A percentile compares a stretch with the other conserved stretches of the same genome.
These are phyloP conservation scores for Dendrolimus punctatus DNA, from an alignment of 1,140 invertebrate species.

Conservation along the genomic window DNA sequence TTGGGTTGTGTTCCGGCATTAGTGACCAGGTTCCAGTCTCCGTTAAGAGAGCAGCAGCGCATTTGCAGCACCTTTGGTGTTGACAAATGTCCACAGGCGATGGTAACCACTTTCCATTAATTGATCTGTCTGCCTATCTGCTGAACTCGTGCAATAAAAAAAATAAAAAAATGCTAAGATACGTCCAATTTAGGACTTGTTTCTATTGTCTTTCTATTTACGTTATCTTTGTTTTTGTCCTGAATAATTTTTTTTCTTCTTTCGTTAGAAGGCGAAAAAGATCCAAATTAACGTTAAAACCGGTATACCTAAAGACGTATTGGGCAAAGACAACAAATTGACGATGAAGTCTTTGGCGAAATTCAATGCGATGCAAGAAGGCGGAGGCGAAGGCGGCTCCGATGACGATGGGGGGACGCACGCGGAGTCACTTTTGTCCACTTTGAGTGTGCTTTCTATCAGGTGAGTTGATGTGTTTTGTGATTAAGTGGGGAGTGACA, in stretches of 20 bases:
- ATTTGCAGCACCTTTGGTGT: too few species aligned
- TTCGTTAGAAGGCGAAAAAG: conserved; percentile 66
- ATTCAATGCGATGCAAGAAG: conserved; percentile 73
- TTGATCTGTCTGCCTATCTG: too few species aligned
- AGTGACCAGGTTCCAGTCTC: too few species aligned
- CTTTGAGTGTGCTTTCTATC: conserved; percentile 79
- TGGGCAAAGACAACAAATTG: conserved; percentile 75
- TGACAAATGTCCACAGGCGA: too few species aligned
- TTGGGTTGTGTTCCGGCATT: too few species aligned
- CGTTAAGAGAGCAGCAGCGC: too few species aligned
- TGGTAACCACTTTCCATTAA: too few species aligned
- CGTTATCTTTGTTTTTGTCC: too few species aligned
- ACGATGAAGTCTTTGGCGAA: conserved; percentile 80
- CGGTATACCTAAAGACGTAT: conserved; percentile 80
- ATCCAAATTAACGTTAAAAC: conserved; percentile 82
- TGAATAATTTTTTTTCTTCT: too few species aligned
- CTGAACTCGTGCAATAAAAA: too few species aligned
- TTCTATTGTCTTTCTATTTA: background rate
- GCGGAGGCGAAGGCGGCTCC: conserved; percentile 14
- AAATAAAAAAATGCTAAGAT: too few species aligned
- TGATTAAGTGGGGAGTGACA: background rate
- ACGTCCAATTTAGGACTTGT: background rate
- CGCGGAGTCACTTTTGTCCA: conserved; percentile 79
- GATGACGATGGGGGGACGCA: conserved; percentile 67
- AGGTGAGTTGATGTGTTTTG: conserved; percentile 27